Evolutionary conservation across 2,888 invertebrate genomes (phyloP), one percentile per base, ranked within the genome.

Genomic region (Zele albiditarsus): DNA sequence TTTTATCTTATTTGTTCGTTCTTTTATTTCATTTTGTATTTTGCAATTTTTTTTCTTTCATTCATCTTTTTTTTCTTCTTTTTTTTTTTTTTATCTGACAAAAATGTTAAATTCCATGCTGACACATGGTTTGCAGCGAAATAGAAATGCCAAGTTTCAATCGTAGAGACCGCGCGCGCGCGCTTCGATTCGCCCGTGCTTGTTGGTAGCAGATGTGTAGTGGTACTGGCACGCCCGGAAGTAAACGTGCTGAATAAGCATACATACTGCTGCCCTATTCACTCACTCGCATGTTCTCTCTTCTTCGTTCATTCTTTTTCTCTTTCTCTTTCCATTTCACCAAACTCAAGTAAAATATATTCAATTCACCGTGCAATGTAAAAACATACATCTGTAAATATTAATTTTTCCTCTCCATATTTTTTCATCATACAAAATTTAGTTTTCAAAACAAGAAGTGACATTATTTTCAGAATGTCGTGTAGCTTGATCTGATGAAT

Each of bases 191-290:
- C 68, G 20, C 16, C 28, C 38, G 38, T 57, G 57, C 42, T 71
- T 71, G 71, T 49, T 71, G 71, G 71, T 71, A 63, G 49, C 71
- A 65, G 49, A 27, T 62, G 71, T 71, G 63, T 63, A 46, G 63
- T 65, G 65, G 28, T 71, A 23, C 63, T 71, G 53, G 71, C 53
- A 71, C 46, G 23, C 49, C 63, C 49, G 46, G 65, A 63, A 63
- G 53, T 63, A 71, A 71, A 71, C 63, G 49, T 71, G 49, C 71
- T 49, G 63, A 71, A 71, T 71, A 58, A 62, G 71, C 71, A 62
- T 62, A 62, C 46, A 53, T 27, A 57, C 31, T 53, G 53, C 20
- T 53, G 53, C 53, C 20, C 53, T 53, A 53, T 53, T 53, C 53
- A 53, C 53, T 53, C 53, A 53, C 53, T 53, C 53, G 4, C n/a